These are phyloP conservation scores for Eupsittula cactorum DNA, from an alignment of 2,113 vertebrate species.

Conservation along the genomic window DNA sequence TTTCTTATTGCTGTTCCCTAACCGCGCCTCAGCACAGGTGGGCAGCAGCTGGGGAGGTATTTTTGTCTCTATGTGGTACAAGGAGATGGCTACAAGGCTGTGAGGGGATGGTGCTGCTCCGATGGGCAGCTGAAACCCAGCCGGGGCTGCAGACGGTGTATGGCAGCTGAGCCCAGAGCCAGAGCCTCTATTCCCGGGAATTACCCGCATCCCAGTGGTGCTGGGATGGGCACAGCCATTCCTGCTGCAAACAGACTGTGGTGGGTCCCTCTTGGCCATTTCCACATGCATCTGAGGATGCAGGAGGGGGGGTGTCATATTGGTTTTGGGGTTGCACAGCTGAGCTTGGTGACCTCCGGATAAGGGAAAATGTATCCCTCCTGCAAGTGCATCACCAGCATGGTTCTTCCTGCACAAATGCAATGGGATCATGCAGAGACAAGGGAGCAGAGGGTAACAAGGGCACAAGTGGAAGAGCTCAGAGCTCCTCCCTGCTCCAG, in stretches of 20 bases:
- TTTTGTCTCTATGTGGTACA: background rate
- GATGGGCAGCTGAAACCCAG: background rate
- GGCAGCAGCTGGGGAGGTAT: slow-evolving; percentile 54
- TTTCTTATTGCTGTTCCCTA: slow-evolving; percentile 25
- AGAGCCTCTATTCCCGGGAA: background rate
- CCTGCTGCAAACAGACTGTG: rapidly evolving
- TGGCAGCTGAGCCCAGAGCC: background rate
- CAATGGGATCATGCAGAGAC: rapidly evolving
- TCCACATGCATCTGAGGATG: rapidly evolving
- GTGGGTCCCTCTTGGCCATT: background rate
- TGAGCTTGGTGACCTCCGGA: background rate
- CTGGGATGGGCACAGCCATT: rapidly evolving
- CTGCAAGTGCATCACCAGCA: rapidly evolving
- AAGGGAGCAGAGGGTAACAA: background rate
- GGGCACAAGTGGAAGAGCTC: background rate
- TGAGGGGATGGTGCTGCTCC: rapidly evolving
- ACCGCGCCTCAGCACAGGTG: background rate
- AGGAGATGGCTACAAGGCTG: rapidly evolving
- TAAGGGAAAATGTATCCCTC: background rate
- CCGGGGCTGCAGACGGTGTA: rapidly evolving
- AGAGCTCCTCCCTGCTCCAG: rapidly evolving
- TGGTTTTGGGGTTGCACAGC: background rate
- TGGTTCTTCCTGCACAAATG: rapidly evolving
- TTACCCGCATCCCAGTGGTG: background rate
- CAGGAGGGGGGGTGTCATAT: background rate